A percentile compares a stretch with the other conserved stretches of the same genome.
Conservation (phyloP, 2,888 invertebrate genomes). For the Chymomyza caudatula region DNA sequence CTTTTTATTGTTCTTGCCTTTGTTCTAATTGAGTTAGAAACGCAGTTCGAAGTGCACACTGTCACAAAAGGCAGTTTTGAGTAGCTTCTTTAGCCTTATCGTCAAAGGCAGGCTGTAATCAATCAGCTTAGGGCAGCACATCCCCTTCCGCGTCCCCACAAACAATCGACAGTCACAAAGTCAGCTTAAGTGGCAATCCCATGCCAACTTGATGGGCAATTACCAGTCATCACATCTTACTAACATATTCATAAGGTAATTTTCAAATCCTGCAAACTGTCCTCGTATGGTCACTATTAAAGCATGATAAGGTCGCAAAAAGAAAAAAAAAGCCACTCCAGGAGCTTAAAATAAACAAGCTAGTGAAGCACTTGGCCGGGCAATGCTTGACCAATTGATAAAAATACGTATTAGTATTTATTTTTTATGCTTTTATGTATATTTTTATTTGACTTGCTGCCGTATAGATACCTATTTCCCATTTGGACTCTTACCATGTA, state of each 20-base stretch:
- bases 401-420: slow-evolving; percentile 57
- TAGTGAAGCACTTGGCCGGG: background rate
- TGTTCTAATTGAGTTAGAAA: slow-evolving; percentile 62
- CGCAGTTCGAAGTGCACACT: slow-evolving; percentile 52
- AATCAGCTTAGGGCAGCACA: background rate
- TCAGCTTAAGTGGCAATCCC: slow-evolving; percentile 26
- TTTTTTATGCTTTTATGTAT: slow-evolving; percentile 46
- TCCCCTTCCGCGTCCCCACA: background rate
- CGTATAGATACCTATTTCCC: background rate
- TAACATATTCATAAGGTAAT: slow-evolving; percentile 52
- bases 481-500: background rate
- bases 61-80: slow-evolving; percentile 28
- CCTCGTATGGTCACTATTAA: slow-evolving; percentile 43
- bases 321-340: background rate
- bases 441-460: background rate
- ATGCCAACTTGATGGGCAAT: slow-evolving; percentile 33
- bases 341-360: background rate
- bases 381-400: slow-evolving; percentile 63
- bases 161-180: slow-evolving; percentile 14
- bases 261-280: slow-evolving; percentile 10
- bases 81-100: slow-evolving; percentile 14
- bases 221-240: slow-evolving; percentile 29
- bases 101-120: background rate
- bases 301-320: slow-evolving; percentile 38
- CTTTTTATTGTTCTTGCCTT: slow-evolving; percentile 41